Conservation (phyloP, 1,140 invertebrate genomes). For the Cheumatopsyche charites region DNA sequence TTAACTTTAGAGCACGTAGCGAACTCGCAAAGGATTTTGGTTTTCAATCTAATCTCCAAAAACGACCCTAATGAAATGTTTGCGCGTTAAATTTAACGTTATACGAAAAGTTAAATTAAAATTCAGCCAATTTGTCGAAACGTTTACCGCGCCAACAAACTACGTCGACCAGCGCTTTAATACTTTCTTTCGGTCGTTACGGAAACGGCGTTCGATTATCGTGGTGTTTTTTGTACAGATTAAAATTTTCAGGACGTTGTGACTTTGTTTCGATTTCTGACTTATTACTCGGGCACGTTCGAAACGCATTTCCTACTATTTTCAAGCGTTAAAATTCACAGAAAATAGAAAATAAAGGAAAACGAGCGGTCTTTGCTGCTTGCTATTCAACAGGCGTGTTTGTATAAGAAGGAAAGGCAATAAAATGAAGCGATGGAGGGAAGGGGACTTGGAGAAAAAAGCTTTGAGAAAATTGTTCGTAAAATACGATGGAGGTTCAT, state of each 20-base stretch:
- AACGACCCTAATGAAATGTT: constrained; percentile 16
- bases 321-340: constrained; percentile 2
- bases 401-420: constrained; percentile 26
- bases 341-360: constrained; percentile 11
- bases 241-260: neutral
- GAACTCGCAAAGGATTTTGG: neutral
- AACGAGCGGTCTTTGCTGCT: constrained; percentile 3
- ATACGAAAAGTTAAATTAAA: constrained; percentile 28
- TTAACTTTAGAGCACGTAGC: neutral
- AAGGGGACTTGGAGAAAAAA: neutral
- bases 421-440: constrained; percentile 4
- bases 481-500: too few relatives aligned
- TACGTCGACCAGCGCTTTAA: too few relatives aligned
- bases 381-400: constrained; percentile 31
- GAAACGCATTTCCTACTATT: constrained; percentile 12
- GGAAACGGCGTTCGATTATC: too few relatives aligned
- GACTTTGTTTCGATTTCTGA: neutral
- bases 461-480: constrained; percentile 10
- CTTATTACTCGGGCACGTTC: constrained; percentile 2
- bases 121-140: constrained; percentile 11
- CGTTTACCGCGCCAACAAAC: neutral
- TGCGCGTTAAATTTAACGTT: constrained; percentile 25
- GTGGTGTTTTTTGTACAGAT: too few relatives aligned
- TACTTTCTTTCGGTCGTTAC: too few relatives aligned
- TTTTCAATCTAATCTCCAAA: constrained; percentile 23